Base-by-base conservation (phyloP, 2,888 invertebrate genomes). In the Drosophila yooni region DNA sequence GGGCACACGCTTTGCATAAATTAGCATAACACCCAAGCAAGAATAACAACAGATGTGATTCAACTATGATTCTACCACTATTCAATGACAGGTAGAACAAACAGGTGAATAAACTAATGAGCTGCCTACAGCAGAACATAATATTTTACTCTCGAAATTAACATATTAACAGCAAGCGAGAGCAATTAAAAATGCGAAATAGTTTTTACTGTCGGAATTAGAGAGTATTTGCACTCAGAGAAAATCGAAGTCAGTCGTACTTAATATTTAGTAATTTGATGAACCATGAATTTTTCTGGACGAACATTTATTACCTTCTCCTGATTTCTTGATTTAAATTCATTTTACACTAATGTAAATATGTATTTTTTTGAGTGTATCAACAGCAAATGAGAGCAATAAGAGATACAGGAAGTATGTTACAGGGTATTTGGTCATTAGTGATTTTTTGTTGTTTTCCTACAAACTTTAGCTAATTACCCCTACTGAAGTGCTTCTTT, bases 31-130 rank as follows among this genome's bases (percentile, higher is more conserved):
- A 83, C 80, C 53, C 67, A 70, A 71, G 70, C 68, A 65, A 79
- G 85, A 84, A 79, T 40, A 85, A 71, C 72, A 76, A 81, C 60
- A 76, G 57, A 62, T 48, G 68, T 64, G 68, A 72, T 60, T 74
- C 66, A 81, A 73, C 80, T 71, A 38, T 56, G n/a, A 70, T 72
- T 63, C 69, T 60, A 70, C 61, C 61, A 65, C 82, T 25, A 70
- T 70, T 62, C 66, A 57, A 66, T 58, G 66, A 62, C 83, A 72
- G 71, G 50, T 76, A 63, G 21, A 48, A 61, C 73, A 70, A 74
- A 72, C 86, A 88, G 86, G 75, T 83, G 84, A 81, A 88, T 61
- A 82, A 74, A 80, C 89, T 83, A 86, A 88, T 86, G 69, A 80
- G 71, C 74, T 73, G 62, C 51, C 65, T 57, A 68, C 59, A 64